phyloP scores from a whole-genome alignment of 2,113 vertebrate species.

The Macrotis lagotis region DNA sequence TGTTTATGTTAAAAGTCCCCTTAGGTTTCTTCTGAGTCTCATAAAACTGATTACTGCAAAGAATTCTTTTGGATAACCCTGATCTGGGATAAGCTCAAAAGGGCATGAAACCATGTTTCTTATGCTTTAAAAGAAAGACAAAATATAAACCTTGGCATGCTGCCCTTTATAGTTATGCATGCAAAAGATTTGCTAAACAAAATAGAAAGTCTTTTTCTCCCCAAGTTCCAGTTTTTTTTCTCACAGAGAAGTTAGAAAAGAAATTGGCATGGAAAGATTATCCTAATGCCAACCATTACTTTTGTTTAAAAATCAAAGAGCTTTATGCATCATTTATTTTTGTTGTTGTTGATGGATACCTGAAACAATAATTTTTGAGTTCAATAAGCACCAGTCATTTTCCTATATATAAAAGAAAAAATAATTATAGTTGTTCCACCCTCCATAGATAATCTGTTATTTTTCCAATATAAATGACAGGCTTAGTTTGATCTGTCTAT shows the following conservation, averaged over 20 bases:
- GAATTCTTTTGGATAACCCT: constrained; percentile 42
- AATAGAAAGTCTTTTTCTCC: constrained; percentile 28
- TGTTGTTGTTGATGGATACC: neutral
- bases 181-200: constrained; percentile 20
- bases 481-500: neutral
- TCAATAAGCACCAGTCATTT: neutral
- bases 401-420: neutral
- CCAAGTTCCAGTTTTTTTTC: neutral
- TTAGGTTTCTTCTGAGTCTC: neutral
- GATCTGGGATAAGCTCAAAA: neutral
- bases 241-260: constrained; percentile 19
- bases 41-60: neutral
- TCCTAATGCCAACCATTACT: neutral
- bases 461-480: neutral
- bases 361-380: neutral
- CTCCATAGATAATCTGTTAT: neutral
- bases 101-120: constrained; percentile 18
- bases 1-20: neutral
- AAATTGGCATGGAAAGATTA: neutral
- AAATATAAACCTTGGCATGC: neutral
- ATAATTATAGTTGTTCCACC: neutral
- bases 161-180: constrained; percentile 22
- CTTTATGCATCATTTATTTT: constrained; percentile 21
- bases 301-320: constrained; percentile 31
- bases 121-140: constrained; percentile 10